These are phyloP conservation scores for Gasterosteus nipponicus DNA, from an alignment of 2,113 vertebrate genomes.

Conservation along the genomic window DNA sequence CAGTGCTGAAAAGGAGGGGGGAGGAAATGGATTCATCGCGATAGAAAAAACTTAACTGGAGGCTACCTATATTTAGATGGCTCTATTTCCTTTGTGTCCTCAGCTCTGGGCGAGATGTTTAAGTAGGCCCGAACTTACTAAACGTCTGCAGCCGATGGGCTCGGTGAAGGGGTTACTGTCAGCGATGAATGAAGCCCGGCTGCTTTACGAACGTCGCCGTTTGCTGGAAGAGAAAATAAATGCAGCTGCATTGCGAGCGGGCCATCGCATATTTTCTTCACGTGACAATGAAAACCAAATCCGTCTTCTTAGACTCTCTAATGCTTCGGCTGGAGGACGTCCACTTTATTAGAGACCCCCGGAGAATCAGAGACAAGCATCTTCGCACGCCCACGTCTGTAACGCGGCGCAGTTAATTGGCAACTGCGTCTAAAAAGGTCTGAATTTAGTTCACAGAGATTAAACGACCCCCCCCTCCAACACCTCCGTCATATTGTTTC, in stretches of 20 bases:
- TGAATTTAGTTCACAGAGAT: constrained; percentile 5
- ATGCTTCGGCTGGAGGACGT: neutral
- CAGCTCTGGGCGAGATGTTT: constrained; percentile 47
- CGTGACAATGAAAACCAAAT: neutral
- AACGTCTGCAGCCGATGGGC: constrained; percentile 20
- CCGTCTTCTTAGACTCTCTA: neutral
- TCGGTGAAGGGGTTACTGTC: constrained; percentile 5
- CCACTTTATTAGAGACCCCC: neutral
- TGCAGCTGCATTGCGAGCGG: neutral
- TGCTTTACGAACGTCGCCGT: neutral
- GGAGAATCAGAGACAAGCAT: neutral
- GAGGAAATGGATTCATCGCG: constrained; percentile 50
- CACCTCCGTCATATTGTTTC: constrained; percentile 1
- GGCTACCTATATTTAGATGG: constrained; percentile 62
- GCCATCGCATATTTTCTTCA: neutral
- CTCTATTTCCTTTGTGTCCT: constrained; percentile 39
- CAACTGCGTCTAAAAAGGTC: constrained; percentile 13
- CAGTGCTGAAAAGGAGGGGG: constrained; percentile 11
- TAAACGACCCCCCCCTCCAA: neutral
- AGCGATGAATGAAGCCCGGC: neutral
- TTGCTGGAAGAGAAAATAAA: neutral
- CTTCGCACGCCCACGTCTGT: neutral
- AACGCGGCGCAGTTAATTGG: neutral
- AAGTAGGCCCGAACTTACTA: constrained; percentile 27
- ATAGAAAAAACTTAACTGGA: constrained; percentile 61